A percentile compares a stretch with the other conserved stretches of the same genome.
Evolutionary conservation across 1,140 invertebrate species (phyloP).

Genomic region (Adoxophyes honmai): DNA sequence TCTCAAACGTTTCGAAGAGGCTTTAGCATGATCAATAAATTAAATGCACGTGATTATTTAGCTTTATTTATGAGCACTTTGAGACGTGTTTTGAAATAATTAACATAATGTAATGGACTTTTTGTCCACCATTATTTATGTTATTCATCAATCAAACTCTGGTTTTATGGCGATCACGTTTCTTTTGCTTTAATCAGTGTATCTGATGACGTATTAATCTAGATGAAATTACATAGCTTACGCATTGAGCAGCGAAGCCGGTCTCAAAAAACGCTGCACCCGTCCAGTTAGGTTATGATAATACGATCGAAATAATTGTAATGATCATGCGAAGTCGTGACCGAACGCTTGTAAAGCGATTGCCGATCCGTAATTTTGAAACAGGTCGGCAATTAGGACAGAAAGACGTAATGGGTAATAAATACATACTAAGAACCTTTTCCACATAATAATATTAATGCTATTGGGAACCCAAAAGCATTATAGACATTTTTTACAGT

Average conservation of each 20-base stretch:
- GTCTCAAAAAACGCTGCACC: not conserved
- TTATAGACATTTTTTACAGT: too few species aligned
- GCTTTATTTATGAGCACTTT: not conserved
- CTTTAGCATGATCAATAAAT: slow-evolving; percentile 1
- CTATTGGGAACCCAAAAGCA: too few species aligned
- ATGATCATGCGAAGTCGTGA: not conserved
- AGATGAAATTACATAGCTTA: not conserved
- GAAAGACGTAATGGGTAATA: too few species aligned
- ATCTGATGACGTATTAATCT: not conserved
- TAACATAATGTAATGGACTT: not conserved
- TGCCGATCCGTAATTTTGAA: too few species aligned
- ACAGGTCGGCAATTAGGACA: too few species aligned
- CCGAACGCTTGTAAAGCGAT: too few species aligned
- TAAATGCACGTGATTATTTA: not conserved
- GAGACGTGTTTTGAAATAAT: not conserved
- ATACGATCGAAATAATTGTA: not conserved
- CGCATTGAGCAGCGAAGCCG: not conserved
- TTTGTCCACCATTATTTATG: not conserved
- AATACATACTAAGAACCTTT: too few species aligned
- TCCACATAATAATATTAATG: too few species aligned
- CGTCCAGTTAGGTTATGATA: not conserved
- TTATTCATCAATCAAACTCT: not conserved
- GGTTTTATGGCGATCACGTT: slow-evolving; percentile 2
- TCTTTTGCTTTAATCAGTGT: slow-evolving; percentile 1
- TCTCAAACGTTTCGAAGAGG: not conserved